Base-by-base conservation (phyloP, 2,888 invertebrate species). In the Melitaea athalia region DNA sequence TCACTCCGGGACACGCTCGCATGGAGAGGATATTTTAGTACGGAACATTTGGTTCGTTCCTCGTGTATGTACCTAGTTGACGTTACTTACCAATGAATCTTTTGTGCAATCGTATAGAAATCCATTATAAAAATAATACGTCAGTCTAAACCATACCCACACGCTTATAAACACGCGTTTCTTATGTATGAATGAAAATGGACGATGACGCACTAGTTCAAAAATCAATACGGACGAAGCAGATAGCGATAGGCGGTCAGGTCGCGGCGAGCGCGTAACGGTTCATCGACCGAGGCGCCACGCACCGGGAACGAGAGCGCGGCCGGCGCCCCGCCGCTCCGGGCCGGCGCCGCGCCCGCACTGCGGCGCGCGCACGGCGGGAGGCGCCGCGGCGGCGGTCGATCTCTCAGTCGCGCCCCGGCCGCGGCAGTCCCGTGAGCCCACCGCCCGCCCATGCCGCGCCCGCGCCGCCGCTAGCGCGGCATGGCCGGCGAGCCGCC, bases 381-480 rank as follows among this genome's bases (percentile, higher is more conserved):
- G 65, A 65, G 68, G 67, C 68, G 73, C 53, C 66, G 71, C 67
- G n/a, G 69, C 57, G 68, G 63, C 69, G 65, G 24, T 24, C 24
- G 24, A 24, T 24, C 24, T 24, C 24, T 24, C 81, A 80, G 81
- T 79, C 8, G 38, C 78, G 77, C 77, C 78, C 78, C 84, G 82
- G 85, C 83, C 82, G 83, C 83, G 84, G 83, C 85, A 83, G 84
- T 81, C 73, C 72, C 69, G 75, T 77, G 74, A 69, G 77, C 77
- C 79, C 76, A 75, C 76, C 61, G 64, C 68, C 68, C 24, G 24
- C 24, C 24, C 24, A 24, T 24, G 79, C 82, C 81, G 80, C 81
- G 80, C 81, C 79, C 8, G 38, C 78, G 77, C 77, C 78, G 78
- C 84, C 82, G 85, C 83, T 84, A 79, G 81, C 82, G 83, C 83